Conservation (phyloP, 1,140 invertebrate species). For the Sitophilus oryzae region DNA sequence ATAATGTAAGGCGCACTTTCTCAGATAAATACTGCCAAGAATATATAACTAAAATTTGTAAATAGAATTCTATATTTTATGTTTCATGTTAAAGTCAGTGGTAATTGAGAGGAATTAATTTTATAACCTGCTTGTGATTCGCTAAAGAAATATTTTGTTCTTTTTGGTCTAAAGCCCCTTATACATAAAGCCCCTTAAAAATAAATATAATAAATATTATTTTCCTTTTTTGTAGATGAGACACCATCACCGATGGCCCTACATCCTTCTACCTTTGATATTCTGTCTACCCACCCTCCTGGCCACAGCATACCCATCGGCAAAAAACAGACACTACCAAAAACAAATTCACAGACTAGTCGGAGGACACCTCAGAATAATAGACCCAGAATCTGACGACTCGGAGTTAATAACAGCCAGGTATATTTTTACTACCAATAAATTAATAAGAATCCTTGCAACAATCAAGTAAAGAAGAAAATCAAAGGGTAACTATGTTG, state of each 20-base stretch:
- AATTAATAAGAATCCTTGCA: not conserved
- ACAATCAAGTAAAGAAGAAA: not conserved
- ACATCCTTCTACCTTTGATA: conserved; percentile 8
- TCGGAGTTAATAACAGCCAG: conserved; percentile 38
- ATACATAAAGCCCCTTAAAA: too few species aligned
- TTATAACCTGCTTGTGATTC: too few species aligned
- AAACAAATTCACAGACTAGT: conserved; percentile 44
- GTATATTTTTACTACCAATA: not conserved
- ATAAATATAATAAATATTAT: not conserved
- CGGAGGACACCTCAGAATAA: conserved; percentile 53
- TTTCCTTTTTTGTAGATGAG: conserved; percentile 12
- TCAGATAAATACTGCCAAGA: too few species aligned
- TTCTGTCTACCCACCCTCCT: conserved; percentile 3
- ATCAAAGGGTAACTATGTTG: not conserved
- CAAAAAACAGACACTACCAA: conserved; percentile 13
- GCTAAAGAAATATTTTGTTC: too few species aligned
- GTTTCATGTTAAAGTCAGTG: too few species aligned
- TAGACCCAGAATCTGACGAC: conserved; percentile 38
- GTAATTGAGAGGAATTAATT: too few species aligned
- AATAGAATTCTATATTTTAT: too few species aligned
- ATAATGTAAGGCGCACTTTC: too few species aligned
- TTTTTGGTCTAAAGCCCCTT: too few species aligned
- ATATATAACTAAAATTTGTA: too few species aligned
- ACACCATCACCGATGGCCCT: conserved; percentile 21
- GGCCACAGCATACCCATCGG: not conserved